Evolutionary conservation across 2,113 vertebrate genomes (phyloP).

Genomic region (Haliaeetus leucogaster): DNA sequence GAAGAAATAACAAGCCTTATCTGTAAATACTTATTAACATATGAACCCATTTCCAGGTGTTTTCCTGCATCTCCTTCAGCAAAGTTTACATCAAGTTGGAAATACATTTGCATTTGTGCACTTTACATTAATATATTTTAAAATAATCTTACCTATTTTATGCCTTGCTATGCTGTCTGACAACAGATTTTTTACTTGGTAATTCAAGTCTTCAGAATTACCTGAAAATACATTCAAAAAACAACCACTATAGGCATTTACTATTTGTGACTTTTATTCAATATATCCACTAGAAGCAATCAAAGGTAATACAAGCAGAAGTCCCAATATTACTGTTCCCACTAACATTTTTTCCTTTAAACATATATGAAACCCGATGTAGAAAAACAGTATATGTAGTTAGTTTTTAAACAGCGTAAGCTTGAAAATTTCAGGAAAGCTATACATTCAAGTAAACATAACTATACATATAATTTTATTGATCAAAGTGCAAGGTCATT

Average conservation of each 20-base stretch:
- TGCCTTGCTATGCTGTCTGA: neutral
- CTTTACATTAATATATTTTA: neutral
- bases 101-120: neutral
- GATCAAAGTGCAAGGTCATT: too few species aligned
- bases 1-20: neutral
- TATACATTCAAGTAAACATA: too few species aligned
- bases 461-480: too few species aligned
- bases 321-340: neutral
- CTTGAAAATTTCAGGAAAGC: too few species aligned
- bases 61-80: neutral
- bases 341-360: neutral
- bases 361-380: neutral
- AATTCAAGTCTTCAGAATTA: neutral
- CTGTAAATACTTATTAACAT: neutral
- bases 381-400: neutral
- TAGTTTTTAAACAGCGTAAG: too few species aligned
- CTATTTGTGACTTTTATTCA: neutral
- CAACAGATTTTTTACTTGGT: neutral
- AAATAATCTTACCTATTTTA: conserved; percentile 54
- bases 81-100: neutral
- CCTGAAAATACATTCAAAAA: conserved; percentile 30
- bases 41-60: neutral
- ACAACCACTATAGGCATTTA: neutral
- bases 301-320: neutral
- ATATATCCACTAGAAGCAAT: neutral